These are phyloP conservation scores for Apolygus lucorum DNA, from an alignment of 1,140 invertebrate genomes.

Conservation along the genomic window DNA sequence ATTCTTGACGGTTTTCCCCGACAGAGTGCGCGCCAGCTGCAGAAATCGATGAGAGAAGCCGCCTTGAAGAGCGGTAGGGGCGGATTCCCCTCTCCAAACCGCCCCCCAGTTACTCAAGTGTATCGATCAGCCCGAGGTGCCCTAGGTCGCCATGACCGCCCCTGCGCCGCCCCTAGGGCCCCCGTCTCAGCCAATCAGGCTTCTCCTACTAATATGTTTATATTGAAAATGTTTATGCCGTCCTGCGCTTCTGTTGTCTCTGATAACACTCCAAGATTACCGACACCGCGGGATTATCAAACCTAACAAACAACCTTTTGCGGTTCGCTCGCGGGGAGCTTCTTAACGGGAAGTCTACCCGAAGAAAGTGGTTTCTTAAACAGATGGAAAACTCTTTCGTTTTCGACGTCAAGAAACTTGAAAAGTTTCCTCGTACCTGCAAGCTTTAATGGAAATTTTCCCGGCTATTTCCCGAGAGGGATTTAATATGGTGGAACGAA, in stretches of 20 bases:
- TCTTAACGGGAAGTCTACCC: too few species aligned
- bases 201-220: neutral
- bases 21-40: too few species aligned
- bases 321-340: neutral
- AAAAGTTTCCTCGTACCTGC: too few species aligned
- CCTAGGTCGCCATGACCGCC: neutral
- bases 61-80: too few species aligned
- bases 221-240: conserved; percentile 14
- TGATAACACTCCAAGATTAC: conserved; percentile 15
- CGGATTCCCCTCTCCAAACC: neutral
- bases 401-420: too few species aligned
- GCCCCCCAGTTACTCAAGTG: neutral
- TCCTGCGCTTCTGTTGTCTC: conserved; percentile 8
- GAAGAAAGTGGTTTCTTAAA: too few species aligned
- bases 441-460: too few species aligned
- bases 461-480: too few species aligned
- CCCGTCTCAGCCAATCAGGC: conserved; percentile 2
- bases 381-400: too few species aligned
- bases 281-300: conserved; percentile 14
- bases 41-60: too few species aligned
- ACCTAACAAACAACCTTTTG: conserved; percentile 15
- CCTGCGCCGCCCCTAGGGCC: neutral
- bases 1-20: too few species aligned
- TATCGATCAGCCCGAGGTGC: neutral
- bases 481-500: too few species aligned